Conservation (phyloP, 2,113 vertebrate genomes). For the Toxostoma redivivum region DNA sequence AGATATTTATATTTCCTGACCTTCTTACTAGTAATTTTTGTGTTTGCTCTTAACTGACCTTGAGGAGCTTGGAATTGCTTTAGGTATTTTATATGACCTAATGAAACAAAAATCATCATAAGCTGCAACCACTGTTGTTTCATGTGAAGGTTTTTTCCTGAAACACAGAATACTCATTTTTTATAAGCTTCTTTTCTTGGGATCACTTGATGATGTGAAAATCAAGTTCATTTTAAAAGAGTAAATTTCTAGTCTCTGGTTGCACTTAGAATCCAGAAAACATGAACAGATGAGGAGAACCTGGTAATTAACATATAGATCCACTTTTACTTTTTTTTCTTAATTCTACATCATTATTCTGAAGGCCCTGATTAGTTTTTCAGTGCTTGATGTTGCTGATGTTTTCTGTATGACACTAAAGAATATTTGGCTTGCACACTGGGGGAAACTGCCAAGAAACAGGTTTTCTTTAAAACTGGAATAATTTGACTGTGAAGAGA, state of each 20-base stretch:
- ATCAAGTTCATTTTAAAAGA: background rate
- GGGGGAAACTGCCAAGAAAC: background rate
- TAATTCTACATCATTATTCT: background rate
- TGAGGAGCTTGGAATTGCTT: background rate
- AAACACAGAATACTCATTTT: background rate
- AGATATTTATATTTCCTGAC: background rate
- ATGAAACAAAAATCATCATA: background rate
- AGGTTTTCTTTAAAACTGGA: background rate
- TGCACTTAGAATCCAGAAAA: background rate
- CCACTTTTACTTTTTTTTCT: rapidly evolving
- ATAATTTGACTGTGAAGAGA: background rate
- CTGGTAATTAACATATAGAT: background rate
- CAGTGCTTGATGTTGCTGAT: background rate
- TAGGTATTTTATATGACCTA: background rate
- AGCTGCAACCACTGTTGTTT: background rate
- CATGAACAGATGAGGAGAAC: background rate
- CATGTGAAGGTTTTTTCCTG: background rate
- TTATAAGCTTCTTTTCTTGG: background rate
- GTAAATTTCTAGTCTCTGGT: background rate
- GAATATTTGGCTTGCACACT: background rate
- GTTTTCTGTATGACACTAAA: background rate
- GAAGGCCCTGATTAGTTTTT: background rate
- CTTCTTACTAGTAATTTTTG: background rate
- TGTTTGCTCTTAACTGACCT: background rate
- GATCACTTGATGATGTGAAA: background rate